Evolutionary conservation across 2,797 vertebrate species (phyloP).

Genomic region (Myotis findleyi): DNA sequence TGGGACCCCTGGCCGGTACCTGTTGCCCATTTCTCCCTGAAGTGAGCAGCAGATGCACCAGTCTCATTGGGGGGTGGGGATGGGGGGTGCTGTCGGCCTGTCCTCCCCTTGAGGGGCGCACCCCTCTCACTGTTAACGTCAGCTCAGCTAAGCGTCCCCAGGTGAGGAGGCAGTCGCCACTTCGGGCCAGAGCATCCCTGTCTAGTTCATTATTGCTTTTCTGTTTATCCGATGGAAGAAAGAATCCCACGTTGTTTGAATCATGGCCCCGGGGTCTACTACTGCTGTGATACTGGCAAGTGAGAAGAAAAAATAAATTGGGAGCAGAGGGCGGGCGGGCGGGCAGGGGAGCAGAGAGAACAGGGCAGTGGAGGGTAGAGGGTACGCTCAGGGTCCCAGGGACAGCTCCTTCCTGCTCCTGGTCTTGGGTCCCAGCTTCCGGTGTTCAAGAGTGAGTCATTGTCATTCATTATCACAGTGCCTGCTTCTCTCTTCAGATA

Average conservation of each 20-base stretch:
- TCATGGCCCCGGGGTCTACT: not conserved
- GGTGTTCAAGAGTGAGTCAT: not conserved
- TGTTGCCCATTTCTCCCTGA: not conserved
- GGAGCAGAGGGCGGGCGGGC: not conserved
- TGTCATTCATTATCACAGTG: not conserved
- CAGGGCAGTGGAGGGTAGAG: no score
- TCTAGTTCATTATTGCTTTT: not conserved
- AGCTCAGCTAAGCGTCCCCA: not conserved
- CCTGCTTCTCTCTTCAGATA: not conserved
- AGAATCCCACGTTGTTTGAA: not conserved
- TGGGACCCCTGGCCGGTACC: fast-evolving
- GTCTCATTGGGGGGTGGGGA: no score
- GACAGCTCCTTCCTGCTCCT: no score
- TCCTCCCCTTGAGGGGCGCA: not conserved
- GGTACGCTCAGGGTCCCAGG: fast-evolving
- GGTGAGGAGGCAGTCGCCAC: not conserved
- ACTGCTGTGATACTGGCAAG: not conserved
- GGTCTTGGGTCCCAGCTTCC: not conserved
- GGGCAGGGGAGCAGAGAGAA: no score
- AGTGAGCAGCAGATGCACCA: not conserved
- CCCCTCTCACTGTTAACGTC: not conserved
- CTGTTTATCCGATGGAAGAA: not conserved
- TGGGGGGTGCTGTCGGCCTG: fast-evolving
- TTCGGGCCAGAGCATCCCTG: fast-evolving
- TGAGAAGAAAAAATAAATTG: not conserved